These are phyloP conservation scores for Tetramorium bicarinatum DNA, from an alignment of 2,888 invertebrate species.

Conservation along the genomic window DNA sequence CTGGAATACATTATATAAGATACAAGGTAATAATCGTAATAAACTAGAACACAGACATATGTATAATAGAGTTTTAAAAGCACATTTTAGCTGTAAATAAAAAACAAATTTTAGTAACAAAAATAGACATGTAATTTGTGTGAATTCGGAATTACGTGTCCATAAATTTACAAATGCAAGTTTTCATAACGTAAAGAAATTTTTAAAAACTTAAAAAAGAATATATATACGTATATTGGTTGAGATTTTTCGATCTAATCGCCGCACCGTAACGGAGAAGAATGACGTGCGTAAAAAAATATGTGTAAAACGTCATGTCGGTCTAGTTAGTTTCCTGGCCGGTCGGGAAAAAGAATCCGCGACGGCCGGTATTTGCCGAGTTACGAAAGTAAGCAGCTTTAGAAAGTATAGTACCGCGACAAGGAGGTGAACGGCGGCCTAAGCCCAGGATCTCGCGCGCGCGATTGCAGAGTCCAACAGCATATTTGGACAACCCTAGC, in stretches of 20 bases:
- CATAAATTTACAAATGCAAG: neutral
- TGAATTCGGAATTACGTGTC: neutral
- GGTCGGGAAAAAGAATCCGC: slow-evolving; percentile 61
- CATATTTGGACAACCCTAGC: slow-evolving; percentile 38
- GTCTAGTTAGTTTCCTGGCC: slow-evolving; percentile 33
- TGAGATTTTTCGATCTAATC: slow-evolving; percentile 3
- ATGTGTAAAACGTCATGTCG: slow-evolving; percentile 57
- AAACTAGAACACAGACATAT: neutral
- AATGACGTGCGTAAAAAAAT: slow-evolving; percentile 26
- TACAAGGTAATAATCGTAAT: slow-evolving; percentile 15
- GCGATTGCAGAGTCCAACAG: slow-evolving; percentile 67
- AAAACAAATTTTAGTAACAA: neutral
- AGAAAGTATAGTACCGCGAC: slow-evolving; percentile 85
- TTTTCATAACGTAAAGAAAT: neutral
- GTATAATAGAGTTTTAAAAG: neutral
- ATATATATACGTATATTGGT: neutral
- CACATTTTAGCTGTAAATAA: neutral
- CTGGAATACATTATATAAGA: neutral
- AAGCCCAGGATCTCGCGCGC: slow-evolving; percentile 65
- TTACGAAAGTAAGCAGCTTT: slow-evolving; percentile 86
- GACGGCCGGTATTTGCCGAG: slow-evolving; percentile 73
- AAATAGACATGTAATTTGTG: neutral
- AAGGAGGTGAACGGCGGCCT: slow-evolving; percentile 82
- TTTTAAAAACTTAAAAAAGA: neutral
- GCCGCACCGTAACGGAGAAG: neutral